Conservation (phyloP, 2,113 vertebrate genomes). For the Mobula hypostoma region DNA sequence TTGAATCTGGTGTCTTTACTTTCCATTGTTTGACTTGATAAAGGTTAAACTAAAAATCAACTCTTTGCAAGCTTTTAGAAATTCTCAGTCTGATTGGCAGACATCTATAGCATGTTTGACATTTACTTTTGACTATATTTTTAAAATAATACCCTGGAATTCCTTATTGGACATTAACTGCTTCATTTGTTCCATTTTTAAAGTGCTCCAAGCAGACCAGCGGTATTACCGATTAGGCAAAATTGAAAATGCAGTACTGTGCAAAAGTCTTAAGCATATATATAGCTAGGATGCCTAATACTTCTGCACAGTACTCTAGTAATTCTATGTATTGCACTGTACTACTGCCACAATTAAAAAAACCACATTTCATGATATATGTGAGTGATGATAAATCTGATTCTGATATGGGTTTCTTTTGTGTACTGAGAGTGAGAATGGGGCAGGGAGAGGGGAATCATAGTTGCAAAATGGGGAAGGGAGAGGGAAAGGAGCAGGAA, state of each 20-base stretch:
- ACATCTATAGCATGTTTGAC: not conserved
- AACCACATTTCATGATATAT: too few species aligned
- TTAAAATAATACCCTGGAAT: not conserved
- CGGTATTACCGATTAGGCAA: not conserved
- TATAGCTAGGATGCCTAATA: too few species aligned
- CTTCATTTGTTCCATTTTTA: not conserved
- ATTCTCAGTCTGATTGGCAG: not conserved
- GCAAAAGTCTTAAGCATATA: too few species aligned
- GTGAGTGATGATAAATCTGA: too few species aligned
- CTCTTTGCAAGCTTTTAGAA: not conserved
- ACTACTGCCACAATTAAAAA: too few species aligned
- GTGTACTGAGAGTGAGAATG: too few species aligned
- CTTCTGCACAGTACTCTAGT: too few species aligned
- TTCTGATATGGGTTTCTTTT: too few species aligned
- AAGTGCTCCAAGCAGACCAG: not conserved
- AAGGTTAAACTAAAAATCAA: constrained; percentile 2
- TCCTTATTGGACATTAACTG: not conserved
- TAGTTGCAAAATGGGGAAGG: too few species aligned
- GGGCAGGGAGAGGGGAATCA: too few species aligned
- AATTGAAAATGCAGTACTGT: not conserved
- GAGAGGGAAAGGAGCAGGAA: too few species aligned
- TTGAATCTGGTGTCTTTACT: constrained; percentile 5
- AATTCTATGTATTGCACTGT: too few species aligned
- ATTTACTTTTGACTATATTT: not conserved
- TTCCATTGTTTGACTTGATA: not conserved